These are phyloP conservation scores for Crenichthys baileyi DNA, from an alignment of 2,797 vertebrate species.

Conservation along the genomic window DNA sequence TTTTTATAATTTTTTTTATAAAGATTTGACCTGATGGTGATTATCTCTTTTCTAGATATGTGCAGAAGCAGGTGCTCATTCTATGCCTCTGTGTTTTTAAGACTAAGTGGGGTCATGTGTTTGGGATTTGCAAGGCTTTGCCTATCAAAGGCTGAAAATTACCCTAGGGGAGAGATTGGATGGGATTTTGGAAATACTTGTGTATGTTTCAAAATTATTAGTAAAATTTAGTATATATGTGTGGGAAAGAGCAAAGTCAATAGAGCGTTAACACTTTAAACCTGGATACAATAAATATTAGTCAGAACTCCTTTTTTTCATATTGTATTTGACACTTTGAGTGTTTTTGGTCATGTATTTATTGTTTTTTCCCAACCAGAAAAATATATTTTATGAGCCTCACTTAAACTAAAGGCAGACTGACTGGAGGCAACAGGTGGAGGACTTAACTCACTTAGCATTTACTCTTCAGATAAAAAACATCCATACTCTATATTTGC, in stretches of 20 bases:
- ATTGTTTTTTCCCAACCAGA: no score
- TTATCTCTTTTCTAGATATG: constrained; percentile 35
- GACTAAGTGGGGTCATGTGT: constrained; percentile 80
- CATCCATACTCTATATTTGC: no score
- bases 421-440: no score
- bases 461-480: no score
- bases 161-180: constrained; percentile 38
- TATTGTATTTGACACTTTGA: neutral
- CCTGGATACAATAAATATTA: neutral
- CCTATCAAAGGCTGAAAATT: constrained; percentile 66
- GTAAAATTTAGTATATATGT: neutral
- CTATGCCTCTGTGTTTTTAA: constrained; percentile 64
- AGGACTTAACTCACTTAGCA: no score
- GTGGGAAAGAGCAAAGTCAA: neutral
- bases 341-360: neutral
- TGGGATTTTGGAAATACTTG: constrained; percentile 33
- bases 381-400: no score
- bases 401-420: no score
- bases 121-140: constrained; percentile 81
- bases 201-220: neutral
- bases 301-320: neutral
- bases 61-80: constrained; percentile 40
- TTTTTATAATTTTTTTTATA: neutral
- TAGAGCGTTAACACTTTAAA: neutral
- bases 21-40: neutral